Percentiles rank a stretch among this genome's conserved stretches.
phyloP scores from a whole-genome alignment of 2,888 invertebrate genomes.

The Chloroclystis v-ata region DNA sequence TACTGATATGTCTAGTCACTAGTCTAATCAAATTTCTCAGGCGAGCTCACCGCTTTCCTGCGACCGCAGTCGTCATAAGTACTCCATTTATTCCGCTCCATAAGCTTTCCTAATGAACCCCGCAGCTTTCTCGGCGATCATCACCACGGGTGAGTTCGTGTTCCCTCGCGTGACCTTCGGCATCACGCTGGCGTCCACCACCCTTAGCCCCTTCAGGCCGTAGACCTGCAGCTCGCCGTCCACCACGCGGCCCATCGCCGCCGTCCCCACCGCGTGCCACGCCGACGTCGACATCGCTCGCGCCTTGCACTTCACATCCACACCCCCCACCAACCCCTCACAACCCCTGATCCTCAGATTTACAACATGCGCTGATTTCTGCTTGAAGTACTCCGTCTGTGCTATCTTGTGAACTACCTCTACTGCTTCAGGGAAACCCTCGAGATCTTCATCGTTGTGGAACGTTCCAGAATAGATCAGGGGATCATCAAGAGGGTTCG shows the following conservation, averaged over 20 bases:
- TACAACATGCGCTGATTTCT: constrained; percentile 43
- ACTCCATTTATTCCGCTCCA: constrained; percentile 17
- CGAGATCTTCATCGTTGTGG: constrained; percentile 42
- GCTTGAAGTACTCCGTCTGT: constrained; percentile 47
- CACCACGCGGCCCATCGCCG: constrained; percentile 55
- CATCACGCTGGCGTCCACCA: constrained; percentile 64
- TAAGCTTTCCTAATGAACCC: constrained; percentile 50
- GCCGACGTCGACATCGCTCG: constrained; percentile 51
- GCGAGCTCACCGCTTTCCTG: constrained; percentile 14
- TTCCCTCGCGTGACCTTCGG: constrained; percentile 56
- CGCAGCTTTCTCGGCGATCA: constrained; percentile 62
- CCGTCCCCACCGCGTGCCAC: constrained; percentile 65
- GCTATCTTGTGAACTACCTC: constrained; percentile 40
- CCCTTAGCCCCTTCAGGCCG: constrained; percentile 46
- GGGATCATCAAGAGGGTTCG: constrained; percentile 44
- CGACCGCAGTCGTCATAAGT: constrained; percentile 20
- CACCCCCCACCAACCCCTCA: constrained; percentile 36
- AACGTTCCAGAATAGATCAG: constrained; percentile 58
- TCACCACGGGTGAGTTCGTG: constrained; percentile 62
- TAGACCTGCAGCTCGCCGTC: constrained; percentile 45
- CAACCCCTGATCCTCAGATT: constrained; percentile 45
- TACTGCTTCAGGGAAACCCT: constrained; percentile 46
- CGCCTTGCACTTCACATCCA: constrained; percentile 65
- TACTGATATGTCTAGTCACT: constrained; percentile 5
- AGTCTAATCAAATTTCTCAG: constrained; percentile 1